Conservation (phyloP, 92 coral and sea anemone genomes). For the Palythoa grandiflora region DNA sequence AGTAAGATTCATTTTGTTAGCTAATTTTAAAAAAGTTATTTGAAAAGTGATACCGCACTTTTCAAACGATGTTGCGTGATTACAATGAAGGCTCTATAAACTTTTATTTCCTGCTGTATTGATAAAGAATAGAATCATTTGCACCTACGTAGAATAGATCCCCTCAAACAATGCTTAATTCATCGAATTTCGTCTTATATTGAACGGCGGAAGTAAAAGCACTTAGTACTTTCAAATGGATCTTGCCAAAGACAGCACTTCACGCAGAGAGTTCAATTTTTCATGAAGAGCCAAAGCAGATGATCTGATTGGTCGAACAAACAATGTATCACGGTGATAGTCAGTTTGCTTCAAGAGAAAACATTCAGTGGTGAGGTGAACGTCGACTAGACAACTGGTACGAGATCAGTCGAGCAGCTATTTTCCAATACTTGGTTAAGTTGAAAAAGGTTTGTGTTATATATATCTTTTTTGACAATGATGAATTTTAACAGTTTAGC, state of each 20-base stretch:
- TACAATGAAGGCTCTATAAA: not conserved
- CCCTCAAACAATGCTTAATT: slow-evolving; percentile 19
- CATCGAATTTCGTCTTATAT: slow-evolving; percentile 21
- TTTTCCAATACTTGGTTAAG: not conserved
- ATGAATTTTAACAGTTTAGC: too few relatives aligned
- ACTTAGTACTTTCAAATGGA: not conserved
- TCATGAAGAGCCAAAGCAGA: not conserved
- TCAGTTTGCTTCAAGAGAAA: not conserved
- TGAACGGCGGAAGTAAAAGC: slow-evolving; percentile 11
- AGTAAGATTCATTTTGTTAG: too few relatives aligned
- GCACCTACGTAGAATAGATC: slow-evolving; percentile 13
- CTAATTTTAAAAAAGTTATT: not conserved
- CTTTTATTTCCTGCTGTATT: not conserved
- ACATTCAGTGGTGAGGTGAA: not conserved
- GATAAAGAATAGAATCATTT: slow-evolving; percentile 6
- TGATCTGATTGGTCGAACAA: slow-evolving; percentile 11
- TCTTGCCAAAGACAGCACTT: not conserved
- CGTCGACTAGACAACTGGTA: not conserved
- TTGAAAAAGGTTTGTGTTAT: not conserved
- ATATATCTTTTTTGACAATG: too few relatives aligned
- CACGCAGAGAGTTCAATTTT: slow-evolving; percentile 5
- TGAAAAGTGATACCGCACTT: not conserved
- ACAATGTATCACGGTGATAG: not conserved
- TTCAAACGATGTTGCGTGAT: not conserved
- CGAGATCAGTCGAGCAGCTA: not conserved